Conservation (phyloP, 2,113 vertebrate genomes). For the Mystacornis crossleyi region DNA sequence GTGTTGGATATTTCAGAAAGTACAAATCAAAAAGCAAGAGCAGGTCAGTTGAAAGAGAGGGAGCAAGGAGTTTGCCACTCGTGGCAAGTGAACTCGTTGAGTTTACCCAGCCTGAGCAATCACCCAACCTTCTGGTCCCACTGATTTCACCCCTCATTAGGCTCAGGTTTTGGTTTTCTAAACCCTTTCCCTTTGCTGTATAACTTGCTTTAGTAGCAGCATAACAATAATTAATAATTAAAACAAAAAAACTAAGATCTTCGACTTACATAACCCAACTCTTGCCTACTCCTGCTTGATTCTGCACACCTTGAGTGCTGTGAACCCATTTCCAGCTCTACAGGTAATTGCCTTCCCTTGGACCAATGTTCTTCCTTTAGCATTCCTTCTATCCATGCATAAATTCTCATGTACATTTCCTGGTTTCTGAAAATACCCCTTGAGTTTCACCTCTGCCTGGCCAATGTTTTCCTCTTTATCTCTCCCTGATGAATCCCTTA, state of each 20-base stretch:
- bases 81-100: not conserved
- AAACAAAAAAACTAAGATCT: not conserved
- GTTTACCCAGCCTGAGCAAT: not conserved
- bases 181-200: not conserved
- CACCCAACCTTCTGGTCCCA: not conserved
- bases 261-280: not conserved
- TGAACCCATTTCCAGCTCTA: not conserved
- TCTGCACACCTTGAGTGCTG: not conserved
- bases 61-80: not conserved
- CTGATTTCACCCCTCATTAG: not conserved
- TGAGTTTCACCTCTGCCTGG: not conserved
- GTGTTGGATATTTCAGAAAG: not conserved
- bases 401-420: not conserved
- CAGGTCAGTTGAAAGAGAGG: not conserved
- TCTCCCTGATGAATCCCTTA: not conserved
- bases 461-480: not conserved
- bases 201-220: not conserved
- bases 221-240: not conserved
- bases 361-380: not conserved
- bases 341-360: not conserved
- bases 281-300: not conserved
- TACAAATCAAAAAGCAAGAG: not conserved
- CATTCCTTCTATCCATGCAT: not conserved
- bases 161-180: not conserved
- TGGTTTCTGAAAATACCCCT: not conserved